Conservation (phyloP, 2,888 invertebrate genomes). For the Diabrotica balteata region DNA sequence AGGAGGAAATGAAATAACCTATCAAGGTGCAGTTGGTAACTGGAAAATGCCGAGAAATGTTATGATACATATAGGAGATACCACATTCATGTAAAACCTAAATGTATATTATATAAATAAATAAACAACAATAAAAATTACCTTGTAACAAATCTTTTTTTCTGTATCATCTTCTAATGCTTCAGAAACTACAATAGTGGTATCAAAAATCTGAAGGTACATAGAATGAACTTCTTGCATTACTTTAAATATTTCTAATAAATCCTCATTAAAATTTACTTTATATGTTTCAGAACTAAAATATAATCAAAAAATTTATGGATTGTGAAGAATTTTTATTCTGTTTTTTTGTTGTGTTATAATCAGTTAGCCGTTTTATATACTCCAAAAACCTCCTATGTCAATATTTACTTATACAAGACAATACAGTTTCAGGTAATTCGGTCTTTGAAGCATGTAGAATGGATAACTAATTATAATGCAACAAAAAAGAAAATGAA, state of each 20-base stretch:
- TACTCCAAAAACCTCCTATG: no score
- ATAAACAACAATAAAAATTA: slow-evolving; percentile 27
- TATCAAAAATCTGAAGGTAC: slow-evolving; percentile 43
- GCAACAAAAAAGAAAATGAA: no score
- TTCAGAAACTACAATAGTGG: slow-evolving; percentile 25
- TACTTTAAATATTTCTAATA: slow-evolving; percentile 44
- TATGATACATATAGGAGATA: no score
- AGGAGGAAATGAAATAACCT: no score
- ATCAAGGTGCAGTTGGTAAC: no score
- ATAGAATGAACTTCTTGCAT: slow-evolving; percentile 43
- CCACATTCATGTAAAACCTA: no score
- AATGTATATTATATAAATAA: background rate
- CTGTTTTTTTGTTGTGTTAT: slow-evolving; percentile 15
- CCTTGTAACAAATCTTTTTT: slow-evolving; percentile 37
- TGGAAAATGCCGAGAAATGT: no score
- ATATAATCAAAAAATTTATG: background rate
- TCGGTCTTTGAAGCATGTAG: no score
- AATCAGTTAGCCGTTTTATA: no score
- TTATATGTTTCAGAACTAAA: slow-evolving; percentile 47
- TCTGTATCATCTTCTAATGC: slow-evolving; percentile 34
- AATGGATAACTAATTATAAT: no score
- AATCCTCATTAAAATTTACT: slow-evolving; percentile 41
- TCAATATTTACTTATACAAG: no score
- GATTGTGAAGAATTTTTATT: background rate
- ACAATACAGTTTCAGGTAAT: no score